phyloP scores from a whole-genome alignment of 1,140 invertebrate genomes.

The Drosophila sproati region DNA sequence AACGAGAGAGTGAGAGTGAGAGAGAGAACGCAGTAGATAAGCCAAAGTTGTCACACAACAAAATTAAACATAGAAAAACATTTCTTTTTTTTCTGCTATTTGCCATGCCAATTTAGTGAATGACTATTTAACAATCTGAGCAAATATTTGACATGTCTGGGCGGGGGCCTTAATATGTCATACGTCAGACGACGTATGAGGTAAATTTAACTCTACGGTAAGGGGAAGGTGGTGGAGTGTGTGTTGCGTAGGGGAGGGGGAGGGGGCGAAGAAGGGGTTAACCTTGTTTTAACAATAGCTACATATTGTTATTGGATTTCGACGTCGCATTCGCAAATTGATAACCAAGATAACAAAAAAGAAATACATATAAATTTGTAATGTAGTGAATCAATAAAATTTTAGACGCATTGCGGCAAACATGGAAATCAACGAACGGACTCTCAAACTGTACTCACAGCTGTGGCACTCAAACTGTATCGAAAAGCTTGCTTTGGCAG shows the following conservation, averaged over 20 bases:
- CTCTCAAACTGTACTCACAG: not conserved
- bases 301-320: slow-evolving; percentile 42
- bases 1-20: slow-evolving; percentile 10
- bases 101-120: slow-evolving; percentile 61
- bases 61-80: slow-evolving; percentile 59
- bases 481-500: slow-evolving; percentile 42
- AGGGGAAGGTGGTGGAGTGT: not conserved
- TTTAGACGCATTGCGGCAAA: slow-evolving; percentile 64
- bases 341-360: slow-evolving; percentile 69
- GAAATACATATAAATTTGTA: slow-evolving; percentile 46
- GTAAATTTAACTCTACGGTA: slow-evolving; percentile 14
- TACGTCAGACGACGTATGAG: slow-evolving; percentile 9
- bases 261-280: not conserved
- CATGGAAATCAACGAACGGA: slow-evolving; percentile 14
- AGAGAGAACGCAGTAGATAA: not conserved
- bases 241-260: not conserved
- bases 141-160: slow-evolving; percentile 62
- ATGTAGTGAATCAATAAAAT: slow-evolving; percentile 58
- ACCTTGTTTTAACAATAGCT: slow-evolving; percentile 37
- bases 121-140: slow-evolving; percentile 73
- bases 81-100: slow-evolving; percentile 44
- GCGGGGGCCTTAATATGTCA: slow-evolving; percentile 32
- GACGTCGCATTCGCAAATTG: slow-evolving; percentile 44
- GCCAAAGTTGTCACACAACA: slow-evolving; percentile 56
- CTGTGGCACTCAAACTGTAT: slow-evolving; percentile 32